Percentiles rank a stretch among this genome's conserved stretches.
phyloP scores from a whole-genome alignment of 2,888 invertebrate species.

The Zygaena filipendulae region DNA sequence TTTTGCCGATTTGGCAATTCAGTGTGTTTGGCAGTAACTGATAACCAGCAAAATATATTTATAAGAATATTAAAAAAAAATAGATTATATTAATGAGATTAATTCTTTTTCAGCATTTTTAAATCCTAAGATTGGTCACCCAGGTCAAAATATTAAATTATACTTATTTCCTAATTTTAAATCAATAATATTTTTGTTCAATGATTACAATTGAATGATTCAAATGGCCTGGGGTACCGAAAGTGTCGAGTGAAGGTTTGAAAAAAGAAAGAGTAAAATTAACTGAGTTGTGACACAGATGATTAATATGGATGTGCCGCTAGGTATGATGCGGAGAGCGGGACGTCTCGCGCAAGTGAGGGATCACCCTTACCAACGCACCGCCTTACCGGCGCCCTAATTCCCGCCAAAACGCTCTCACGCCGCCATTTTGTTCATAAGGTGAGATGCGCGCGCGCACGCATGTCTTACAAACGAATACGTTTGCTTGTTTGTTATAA shows the following conservation, averaged over 20 bases:
- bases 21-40: too few species aligned
- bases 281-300: conserved; percentile 32
- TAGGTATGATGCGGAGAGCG: conserved; percentile 88
- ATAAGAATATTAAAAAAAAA: too few species aligned
- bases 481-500: conserved; percentile 42
- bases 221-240: too few species aligned
- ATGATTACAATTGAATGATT: too few species aligned
- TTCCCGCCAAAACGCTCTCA: conserved; percentile 57
- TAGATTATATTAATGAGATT: conserved; percentile 34
- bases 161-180: too few species aligned
- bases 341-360: conserved; percentile 89
- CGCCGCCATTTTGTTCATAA: conserved; percentile 66
- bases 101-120: conserved; percentile 56
- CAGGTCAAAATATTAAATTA: too few species aligned
- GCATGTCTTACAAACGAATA: conserved; percentile 42
- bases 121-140: conserved; percentile 23
- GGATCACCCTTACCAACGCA: conserved; percentile 99
- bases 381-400: conserved; percentile 78
- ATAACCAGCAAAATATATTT: too few species aligned
- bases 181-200: too few species aligned
- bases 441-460: conserved; percentile 62
- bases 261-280: conserved; percentile 23
- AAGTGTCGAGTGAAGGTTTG: conserved; percentile 30
- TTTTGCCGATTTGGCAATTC: too few species aligned
- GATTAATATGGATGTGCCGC: conserved; percentile 62